Percentiles rank a stretch among this genome's conserved stretches.
These are phyloP conservation scores for Panthera leo DNA, from an alignment of 2,113 vertebrate species.

Conservation along the genomic window DNA sequence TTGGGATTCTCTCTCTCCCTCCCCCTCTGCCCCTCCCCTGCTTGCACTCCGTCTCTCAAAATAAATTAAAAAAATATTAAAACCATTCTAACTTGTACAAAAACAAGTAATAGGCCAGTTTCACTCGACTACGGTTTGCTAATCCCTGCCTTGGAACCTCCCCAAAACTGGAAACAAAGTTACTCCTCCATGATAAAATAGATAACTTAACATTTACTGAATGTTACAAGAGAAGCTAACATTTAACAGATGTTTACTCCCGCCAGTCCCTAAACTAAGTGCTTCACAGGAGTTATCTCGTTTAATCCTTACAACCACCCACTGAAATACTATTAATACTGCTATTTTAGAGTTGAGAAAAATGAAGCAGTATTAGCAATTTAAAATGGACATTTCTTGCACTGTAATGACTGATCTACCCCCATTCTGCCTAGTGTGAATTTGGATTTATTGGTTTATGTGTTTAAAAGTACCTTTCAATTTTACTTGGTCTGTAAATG, in stretches of 20 bases:
- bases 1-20: too few species aligned
- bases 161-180: not conserved
- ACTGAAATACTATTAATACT: not conserved
- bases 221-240: not conserved
- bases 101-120: not conserved
- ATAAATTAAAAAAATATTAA: not conserved
- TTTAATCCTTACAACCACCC: not conserved
- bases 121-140: not conserved
- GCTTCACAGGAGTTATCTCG: not conserved
- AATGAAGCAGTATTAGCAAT: not conserved
- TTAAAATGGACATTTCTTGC: not conserved
- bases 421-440: not conserved
- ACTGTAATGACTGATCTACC: not conserved
- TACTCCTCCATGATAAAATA: not conserved
- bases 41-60: too few species aligned
- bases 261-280: not conserved
- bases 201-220: not conserved
- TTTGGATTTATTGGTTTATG: not conserved
- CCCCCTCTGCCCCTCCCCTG: too few species aligned
- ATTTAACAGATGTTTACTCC: not conserved
- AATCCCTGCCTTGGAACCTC: not conserved
- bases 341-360: not conserved
- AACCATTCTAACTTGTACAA: not conserved
- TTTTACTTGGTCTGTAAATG: not conserved
- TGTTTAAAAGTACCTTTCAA: constrained; percentile 21